Evolutionary conservation across 1,140 invertebrate genomes (phyloP).

Genomic region (Luehdorfia chinensis): DNA sequence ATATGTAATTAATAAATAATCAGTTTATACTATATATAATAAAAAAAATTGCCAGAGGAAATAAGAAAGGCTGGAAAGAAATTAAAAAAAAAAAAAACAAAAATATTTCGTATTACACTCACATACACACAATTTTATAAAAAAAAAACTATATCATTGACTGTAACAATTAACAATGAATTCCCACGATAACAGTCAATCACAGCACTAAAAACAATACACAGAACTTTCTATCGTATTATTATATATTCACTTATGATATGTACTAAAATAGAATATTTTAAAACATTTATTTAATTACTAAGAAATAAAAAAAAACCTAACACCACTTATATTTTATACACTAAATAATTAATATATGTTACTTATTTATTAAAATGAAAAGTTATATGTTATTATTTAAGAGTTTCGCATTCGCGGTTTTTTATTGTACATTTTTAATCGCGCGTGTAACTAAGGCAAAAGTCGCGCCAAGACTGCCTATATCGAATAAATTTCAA

Average conservation of each 20-base stretch:
- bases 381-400: not conserved
- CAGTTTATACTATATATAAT: no score
- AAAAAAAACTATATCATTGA: not conserved
- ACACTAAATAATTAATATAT: not conserved
- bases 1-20: no score
- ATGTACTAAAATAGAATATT: not conserved
- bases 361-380: no score
- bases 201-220: not conserved
- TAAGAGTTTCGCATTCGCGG: no score
- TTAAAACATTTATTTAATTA: not conserved
- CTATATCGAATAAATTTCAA: not conserved
- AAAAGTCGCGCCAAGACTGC: constrained; percentile 25
- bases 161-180: constrained; percentile 1
- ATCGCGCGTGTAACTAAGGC: not conserved
- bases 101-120: not conserved
- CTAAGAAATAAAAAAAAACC: no score
- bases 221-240: constrained; percentile 2
- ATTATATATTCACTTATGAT: not conserved
- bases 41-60: no score
- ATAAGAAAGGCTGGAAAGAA: no score
- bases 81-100: not conserved
- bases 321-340: not conserved
- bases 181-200: constrained; percentile 6
- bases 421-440: constrained; percentile 10
- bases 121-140: constrained; percentile 2